phyloP scores from a whole-genome alignment of 2,113 vertebrate genomes.

The Tyto alba region DNA sequence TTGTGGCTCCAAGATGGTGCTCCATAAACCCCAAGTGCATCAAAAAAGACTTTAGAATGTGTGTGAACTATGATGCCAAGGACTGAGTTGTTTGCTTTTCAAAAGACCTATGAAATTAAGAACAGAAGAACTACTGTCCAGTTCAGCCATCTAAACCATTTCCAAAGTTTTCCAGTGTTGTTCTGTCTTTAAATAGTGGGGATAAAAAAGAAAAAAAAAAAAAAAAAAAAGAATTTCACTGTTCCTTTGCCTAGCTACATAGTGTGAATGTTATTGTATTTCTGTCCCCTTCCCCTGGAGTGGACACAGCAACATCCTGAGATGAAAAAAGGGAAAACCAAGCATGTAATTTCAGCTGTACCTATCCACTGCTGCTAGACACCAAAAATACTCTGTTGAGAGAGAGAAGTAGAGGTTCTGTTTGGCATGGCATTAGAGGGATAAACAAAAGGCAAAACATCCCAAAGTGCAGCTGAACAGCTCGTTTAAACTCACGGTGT shows the following conservation, averaged over 20 bases:
- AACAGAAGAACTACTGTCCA: neutral
- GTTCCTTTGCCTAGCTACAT: neutral
- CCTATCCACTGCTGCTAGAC: neutral
- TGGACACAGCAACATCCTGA: neutral
- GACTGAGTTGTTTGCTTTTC: neutral
- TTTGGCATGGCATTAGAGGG: neutral
- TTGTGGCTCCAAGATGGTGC: neutral
- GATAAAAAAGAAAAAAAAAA: too few relatives aligned
- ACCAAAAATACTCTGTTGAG: neutral
- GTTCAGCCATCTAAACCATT: neutral
- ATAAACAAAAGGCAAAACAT: slow-evolving; percentile 18
- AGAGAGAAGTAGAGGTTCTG: neutral
- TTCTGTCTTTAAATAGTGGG: neutral
- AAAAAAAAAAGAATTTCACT: neutral
- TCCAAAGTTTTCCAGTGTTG: neutral
- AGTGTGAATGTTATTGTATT: neutral
- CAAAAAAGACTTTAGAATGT: neutral
- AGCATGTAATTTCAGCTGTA: neutral
- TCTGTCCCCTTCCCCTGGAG: neutral
- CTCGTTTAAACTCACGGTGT: neutral
- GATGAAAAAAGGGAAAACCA: neutral
- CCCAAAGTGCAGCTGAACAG: slow-evolving; percentile 31
- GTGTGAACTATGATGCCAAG: neutral
- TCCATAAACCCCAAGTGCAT: neutral
- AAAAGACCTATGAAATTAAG: neutral